Evolutionary conservation across 1,140 invertebrate genomes (phyloP), one percentile per base, ranked within the genome.

Genomic region (Penaeus japonicus): DNA sequence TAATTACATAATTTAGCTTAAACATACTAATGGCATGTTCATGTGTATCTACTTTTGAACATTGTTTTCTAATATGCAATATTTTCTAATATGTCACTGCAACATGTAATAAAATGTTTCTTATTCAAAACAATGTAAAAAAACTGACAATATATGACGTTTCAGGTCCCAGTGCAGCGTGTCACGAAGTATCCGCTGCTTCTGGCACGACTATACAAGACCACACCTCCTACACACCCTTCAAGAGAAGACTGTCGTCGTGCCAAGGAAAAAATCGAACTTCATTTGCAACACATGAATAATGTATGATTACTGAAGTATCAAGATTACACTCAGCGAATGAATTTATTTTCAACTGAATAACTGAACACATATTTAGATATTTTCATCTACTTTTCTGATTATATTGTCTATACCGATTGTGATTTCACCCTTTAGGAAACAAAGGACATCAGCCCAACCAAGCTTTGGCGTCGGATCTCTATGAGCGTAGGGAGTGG

Each of bases 281-380:
- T 97, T 85, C 96, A 98, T 92, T 94, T 99, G 87, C 97, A 97
- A 92, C 96, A 98, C 92, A 99, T 99, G 94, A 99, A 99, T 93
- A 92, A 92, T 81, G 93, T 94, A 91, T 91, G 32, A 47, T 12
- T 30, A n/a, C 17, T 81, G 30, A 20, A 7, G 18, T 24, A 70
- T 70, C 39, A 10, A 39, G 39, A 39, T 39, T 10, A 39, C 4
- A 39, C 5, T 47, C 47, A 47, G 1, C 15, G 12, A 39, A 39
- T 47, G 0, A 10, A 47, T 1, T 12, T 47, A 7, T 4, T 47
- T 47, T 47, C 47, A 47, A 12, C 47, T 7, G n/a, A n/a, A n/a
- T n/a, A n/a, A 12, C 1, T 47, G 47, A 47, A 47, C 47, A 47
- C 4, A 47, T 47, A 47, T 47, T 47, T 10, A 47, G 10, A 47